phyloP scores from a whole-genome alignment of 2,797 vertebrate genomes.

The Coilia nasus region DNA sequence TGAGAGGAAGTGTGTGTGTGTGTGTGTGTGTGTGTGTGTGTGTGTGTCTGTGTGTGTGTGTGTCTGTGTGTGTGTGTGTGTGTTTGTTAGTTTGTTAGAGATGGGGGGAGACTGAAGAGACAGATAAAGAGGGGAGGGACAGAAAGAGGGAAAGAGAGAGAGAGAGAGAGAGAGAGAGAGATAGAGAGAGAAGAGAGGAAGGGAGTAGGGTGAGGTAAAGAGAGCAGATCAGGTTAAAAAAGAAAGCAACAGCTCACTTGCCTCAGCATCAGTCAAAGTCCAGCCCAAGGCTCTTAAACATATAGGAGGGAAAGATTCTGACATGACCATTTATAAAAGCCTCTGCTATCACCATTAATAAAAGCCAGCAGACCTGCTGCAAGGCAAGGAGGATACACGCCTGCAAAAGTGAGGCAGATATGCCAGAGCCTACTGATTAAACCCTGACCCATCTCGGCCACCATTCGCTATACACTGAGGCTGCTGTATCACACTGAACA shows the following conservation, averaged over 20 bases:
- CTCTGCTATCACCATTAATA: neutral
- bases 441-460: neutral
- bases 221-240: neutral
- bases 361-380: neutral
- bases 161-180: neutral
- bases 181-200: neutral
- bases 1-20: neutral
- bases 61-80: too few relatives aligned
- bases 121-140: slow-evolving; percentile 31
- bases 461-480: neutral
- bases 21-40: too few relatives aligned
- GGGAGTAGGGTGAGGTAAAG: neutral
- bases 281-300: slow-evolving; percentile 53
- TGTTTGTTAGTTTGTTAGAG: too few relatives aligned
- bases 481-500: neutral
- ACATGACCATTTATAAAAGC: slow-evolving; percentile 1
- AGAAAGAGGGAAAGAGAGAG: neutral
- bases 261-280: slow-evolving; percentile 49
- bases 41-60: neutral
- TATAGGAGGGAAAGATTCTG: slow-evolving; percentile 6
- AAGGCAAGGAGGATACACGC: neutral
- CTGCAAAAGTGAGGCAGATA: neutral
- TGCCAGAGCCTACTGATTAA: neutral
- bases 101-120: too few relatives aligned
- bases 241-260: slow-evolving; percentile 49